phyloP scores from a whole-genome alignment of 1,140 invertebrate species.

The Eupristina koningsbergeri region DNA sequence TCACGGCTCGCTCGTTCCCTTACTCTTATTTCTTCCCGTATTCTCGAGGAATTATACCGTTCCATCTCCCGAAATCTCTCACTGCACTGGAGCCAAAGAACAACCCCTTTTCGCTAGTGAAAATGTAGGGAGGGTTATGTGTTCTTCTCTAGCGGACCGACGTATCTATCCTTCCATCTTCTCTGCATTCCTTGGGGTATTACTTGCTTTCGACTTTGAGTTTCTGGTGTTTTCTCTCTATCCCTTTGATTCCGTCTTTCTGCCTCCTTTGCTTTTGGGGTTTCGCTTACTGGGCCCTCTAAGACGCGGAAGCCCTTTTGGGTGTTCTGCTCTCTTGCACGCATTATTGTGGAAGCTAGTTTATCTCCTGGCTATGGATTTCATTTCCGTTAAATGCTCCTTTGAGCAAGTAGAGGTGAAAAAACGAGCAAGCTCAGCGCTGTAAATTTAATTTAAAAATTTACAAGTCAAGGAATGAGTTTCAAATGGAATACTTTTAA shows the following conservation, averaged over 20 bases:
- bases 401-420: no score
- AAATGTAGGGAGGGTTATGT: conserved; percentile 24
- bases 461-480: no score
- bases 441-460: no score
- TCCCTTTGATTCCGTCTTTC: background rate
- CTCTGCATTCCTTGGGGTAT: conserved; percentile 72
- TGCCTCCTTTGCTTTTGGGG: background rate
- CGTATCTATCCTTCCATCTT: conserved; percentile 70
- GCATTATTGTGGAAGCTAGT: background rate
- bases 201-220: conserved; percentile 54
- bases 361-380: no score
- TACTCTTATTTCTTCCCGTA: conserved; percentile 22
- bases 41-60: conserved; percentile 38
- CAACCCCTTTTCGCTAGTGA: conserved; percentile 44
- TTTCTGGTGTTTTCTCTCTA: background rate
- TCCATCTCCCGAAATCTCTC: conserved; percentile 33
- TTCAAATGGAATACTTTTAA: no score
- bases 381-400: background rate
- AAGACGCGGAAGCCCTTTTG: background rate
- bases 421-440: no score
- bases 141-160: conserved; percentile 14
- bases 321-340: background rate
- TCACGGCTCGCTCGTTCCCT: conserved; percentile 38
- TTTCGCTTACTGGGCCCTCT: background rate
- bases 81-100: conserved; percentile 28